A percentile compares a stretch with the other conserved stretches of the same genome.
Evolutionary conservation across 2,888 invertebrate species (phyloP).

Genomic region (Brachylomia viminalis): DNA sequence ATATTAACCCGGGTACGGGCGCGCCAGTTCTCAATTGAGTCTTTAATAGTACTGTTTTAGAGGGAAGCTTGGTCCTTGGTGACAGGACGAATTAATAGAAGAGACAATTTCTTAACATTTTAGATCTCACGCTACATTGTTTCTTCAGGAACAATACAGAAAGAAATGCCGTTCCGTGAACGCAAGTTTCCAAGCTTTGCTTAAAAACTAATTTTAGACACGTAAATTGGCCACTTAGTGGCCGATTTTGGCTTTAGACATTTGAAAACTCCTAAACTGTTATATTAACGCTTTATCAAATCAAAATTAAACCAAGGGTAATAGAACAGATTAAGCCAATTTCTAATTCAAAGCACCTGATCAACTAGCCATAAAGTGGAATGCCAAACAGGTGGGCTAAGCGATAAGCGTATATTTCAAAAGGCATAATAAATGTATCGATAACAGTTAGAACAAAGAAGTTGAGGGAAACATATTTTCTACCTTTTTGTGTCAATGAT

Average conservation of each 20-base stretch:
- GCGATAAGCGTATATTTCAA: conserved; percentile 62
- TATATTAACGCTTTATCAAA: conserved; percentile 16
- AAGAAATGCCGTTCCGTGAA: neutral
- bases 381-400: conserved; percentile 62
- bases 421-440: conserved; percentile 55
- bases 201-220: neutral
- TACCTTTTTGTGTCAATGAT: conserved; percentile 37
- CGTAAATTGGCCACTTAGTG: neutral
- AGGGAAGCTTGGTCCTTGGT: conserved; percentile 5
- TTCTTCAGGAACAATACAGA: neutral
- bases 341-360: conserved; percentile 24
- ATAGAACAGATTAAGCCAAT: conserved; percentile 24
- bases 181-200: conserved; percentile 23
- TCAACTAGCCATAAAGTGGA: neutral
- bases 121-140: neutral
- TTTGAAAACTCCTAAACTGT: neutral
- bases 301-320: neutral
- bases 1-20: conserved; percentile 97
- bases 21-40: conserved; percentile 46
- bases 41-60: conserved; percentile 4
- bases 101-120: neutral
- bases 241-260: neutral
- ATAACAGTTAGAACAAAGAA: conserved; percentile 59
- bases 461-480: conserved; percentile 41
- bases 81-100: too few relatives aligned